Evolutionary conservation across 1,140 invertebrate genomes (phyloP).

Genomic region (Habropoda laboriosa): DNA sequence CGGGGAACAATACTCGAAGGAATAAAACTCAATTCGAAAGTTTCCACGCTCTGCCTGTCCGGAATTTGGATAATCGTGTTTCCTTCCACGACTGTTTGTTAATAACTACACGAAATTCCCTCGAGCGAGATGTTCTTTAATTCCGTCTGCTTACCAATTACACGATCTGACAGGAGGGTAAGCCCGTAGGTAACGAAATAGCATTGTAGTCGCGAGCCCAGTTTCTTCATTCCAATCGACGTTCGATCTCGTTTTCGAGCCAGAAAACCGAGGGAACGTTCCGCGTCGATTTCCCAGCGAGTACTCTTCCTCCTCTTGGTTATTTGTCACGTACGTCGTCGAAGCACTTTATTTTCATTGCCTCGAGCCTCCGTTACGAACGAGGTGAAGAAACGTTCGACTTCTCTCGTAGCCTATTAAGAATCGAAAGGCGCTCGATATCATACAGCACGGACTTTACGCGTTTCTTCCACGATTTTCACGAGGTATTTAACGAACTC

Average conservation of each 20-base stretch:
- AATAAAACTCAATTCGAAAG: neutral
- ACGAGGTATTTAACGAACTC: neutral
- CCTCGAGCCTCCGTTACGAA: neutral
- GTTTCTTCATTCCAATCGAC: neutral
- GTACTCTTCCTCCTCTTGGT: neutral
- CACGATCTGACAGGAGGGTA: neutral
- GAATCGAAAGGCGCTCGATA: constrained; percentile 17
- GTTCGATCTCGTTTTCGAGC: neutral
- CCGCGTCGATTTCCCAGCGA: neutral
- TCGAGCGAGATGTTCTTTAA: neutral
- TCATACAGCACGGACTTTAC: too few species aligned
- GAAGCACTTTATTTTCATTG: constrained; percentile 46
- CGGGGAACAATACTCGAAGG: neutral
- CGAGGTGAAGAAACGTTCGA: neutral
- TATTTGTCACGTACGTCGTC: constrained; percentile 37
- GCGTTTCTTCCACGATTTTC: neutral
- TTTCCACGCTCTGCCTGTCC: neutral
- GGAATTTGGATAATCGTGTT: neutral
- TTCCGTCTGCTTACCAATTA: neutral
- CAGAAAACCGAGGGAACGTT: neutral
- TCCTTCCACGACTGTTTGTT: neutral
- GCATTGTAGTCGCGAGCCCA: too few species aligned
- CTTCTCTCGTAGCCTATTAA: constrained; percentile 8
- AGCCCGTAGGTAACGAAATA: neutral
- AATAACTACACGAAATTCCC: neutral